phyloP scores from a whole-genome alignment of 1,140 invertebrate genomes.

The Matsumurasca onukii region DNA sequence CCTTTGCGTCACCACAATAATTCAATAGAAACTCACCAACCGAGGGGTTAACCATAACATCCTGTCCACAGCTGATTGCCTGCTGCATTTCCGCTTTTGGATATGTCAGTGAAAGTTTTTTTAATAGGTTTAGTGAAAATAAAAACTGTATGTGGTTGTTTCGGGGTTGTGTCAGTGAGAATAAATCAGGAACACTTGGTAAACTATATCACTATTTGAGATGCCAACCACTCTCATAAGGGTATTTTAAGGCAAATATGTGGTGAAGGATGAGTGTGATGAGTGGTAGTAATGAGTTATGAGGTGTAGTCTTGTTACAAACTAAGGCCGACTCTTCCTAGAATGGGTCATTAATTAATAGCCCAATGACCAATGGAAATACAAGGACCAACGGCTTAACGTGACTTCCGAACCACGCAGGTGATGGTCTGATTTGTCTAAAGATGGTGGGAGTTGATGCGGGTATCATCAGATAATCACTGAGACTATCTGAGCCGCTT shows the following conservation, averaged over 20 bases:
- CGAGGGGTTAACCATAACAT: background rate
- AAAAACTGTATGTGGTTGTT: background rate
- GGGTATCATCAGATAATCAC: no score
- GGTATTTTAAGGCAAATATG: background rate
- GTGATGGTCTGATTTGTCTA: no score
- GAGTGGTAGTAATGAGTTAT: no score
- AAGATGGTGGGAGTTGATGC: no score
- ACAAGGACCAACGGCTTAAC: no score
- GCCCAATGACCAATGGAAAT: no score
- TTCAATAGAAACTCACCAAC: conserved; percentile 16
- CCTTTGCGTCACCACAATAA: conserved; percentile 16
- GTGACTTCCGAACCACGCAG: no score
- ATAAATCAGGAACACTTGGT: background rate
- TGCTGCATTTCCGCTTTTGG: background rate
- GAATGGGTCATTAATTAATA: no score
- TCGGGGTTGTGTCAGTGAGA: background rate
- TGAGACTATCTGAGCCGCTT: no score
- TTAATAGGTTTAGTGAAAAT: no score
- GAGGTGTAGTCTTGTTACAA: no score
- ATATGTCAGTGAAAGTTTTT: background rate
- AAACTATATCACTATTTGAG: background rate
- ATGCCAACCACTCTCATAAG: background rate
- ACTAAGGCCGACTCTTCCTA: no score
- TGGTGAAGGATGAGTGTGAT: background rate
- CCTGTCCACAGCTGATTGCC: background rate